Base-by-base conservation (phyloP, 1,140 invertebrate species). In the Nomia melanderi region DNA sequence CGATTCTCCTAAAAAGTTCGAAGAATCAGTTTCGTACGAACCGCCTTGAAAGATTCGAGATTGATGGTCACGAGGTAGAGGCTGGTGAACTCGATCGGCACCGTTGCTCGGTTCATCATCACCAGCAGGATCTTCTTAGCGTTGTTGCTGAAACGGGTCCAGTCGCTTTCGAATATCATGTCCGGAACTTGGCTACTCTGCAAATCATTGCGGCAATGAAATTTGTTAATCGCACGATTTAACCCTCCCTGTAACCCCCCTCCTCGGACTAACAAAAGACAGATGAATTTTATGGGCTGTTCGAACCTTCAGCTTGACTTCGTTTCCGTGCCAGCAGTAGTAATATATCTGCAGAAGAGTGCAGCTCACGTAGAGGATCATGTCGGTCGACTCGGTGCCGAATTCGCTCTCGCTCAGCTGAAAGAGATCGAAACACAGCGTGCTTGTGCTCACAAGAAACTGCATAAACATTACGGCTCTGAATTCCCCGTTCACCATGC, bases 311-410 rank as follows among this genome's bases (percentile, higher is more conserved):
- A 77, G 29, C 20, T 77, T 94, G 0, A 94, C 90, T 84, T 94
- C 92, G 81, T 93, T 93, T 23, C 93, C 93, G 82, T 92, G 93
- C 93, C 93, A 94, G 79, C 93, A 93, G 57, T 93, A 94, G 0
- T 93, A 83, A 50, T 92, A 91, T 29, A 94, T 87, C 65, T 94
- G 86, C 9, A 79, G n/a, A 7, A 79, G 33, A 23, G 78, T 69
- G 23, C 74, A 80, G 47, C 57, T 44, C 1, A 76, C 60, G 56
- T 84, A 88, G 9, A 85, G n/a, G 3, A 84, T 33, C 3, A 80
- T 36, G 5, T 71, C 66, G 1, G 80, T 9, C 25, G 83, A 70
- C 27, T 60, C 92, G 39, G 91, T 77, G 87, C 92, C 92, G 0
- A 91, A 90, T 9, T 91, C 75, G 86, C 92, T 91, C 12, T 60